A percentile compares a stretch with the other conserved stretches of the same genome.
These are phyloP conservation scores for Drosophila flavopinicola DNA, from an alignment of 2,888 invertebrate species.

Conservation along the genomic window DNA sequence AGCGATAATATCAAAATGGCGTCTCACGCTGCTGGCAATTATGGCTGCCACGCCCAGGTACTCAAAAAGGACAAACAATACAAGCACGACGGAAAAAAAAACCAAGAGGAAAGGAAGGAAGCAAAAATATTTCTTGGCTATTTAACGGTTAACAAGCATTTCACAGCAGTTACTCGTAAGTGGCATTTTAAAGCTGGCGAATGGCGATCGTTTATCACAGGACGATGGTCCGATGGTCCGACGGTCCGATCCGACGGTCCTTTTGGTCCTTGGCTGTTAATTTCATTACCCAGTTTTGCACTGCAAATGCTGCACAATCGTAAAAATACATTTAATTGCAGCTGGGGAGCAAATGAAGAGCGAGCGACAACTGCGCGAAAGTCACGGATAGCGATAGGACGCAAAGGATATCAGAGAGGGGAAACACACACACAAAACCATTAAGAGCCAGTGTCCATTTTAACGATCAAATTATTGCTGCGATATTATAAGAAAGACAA, in stretches of 20 bases:
- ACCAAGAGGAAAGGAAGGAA: too few species aligned
- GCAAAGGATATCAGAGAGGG: neutral
- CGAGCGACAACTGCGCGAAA: constrained; percentile 26
- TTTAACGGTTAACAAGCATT: constrained; percentile 73
- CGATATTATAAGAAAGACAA: constrained; percentile 49
- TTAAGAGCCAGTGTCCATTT: constrained; percentile 70
- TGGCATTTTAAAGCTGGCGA: constrained; percentile 72
- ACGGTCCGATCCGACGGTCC: constrained; percentile 17
- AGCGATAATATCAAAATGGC: constrained; percentile 64
- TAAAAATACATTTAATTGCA: constrained; percentile 79
- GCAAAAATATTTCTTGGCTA: constrained; percentile 58
- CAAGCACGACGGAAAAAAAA: neutral
- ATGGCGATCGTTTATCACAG: constrained; percentile 72
- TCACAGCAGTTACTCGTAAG: constrained; percentile 71
- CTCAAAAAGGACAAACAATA: constrained; percentile 16
- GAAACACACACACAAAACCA: constrained; percentile 29
- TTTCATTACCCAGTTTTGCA: constrained; percentile 56
- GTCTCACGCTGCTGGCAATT: constrained; percentile 45
- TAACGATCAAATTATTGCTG: constrained; percentile 77
- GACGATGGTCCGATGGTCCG: constrained; percentile 22
- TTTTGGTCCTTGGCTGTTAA: constrained; percentile 50
- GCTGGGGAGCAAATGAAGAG: constrained; percentile 65
- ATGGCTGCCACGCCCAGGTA: constrained; percentile 53
- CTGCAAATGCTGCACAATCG: constrained; percentile 73
- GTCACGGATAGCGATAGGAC: constrained; percentile 19